A percentile compares a stretch with the other conserved stretches of the same genome.
Evolutionary conservation across 2,888 invertebrate species (phyloP).

Genomic region (Pandemis corylana): DNA sequence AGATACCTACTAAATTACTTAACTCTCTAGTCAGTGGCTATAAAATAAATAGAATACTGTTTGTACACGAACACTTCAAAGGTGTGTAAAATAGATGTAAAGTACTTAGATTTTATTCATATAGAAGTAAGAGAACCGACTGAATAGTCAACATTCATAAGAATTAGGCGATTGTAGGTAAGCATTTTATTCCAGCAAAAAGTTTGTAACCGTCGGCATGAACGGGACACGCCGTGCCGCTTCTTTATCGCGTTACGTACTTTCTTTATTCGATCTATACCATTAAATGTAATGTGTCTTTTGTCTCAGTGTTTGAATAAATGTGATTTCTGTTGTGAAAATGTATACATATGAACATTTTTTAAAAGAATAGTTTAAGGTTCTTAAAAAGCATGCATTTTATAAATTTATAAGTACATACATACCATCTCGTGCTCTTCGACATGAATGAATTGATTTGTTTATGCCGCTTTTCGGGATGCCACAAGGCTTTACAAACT

Average conservation of each 20-base stretch:
- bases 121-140: slow-evolving; percentile 79
- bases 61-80: slow-evolving; percentile 30
- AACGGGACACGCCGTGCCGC: neutral
- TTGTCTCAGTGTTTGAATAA: slow-evolving; percentile 40
- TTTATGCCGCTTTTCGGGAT: neutral
- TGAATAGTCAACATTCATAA: slow-evolving; percentile 83
- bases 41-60: slow-evolving; percentile 31
- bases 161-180: slow-evolving; percentile 62
- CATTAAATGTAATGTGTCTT: slow-evolving; percentile 37
- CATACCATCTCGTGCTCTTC: neutral
- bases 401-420: neutral
- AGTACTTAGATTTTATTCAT: slow-evolving; percentile 51
- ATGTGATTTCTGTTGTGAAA: slow-evolving; percentile 35
- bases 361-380: slow-evolving; percentile 17
- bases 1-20: slow-evolving; percentile 15
- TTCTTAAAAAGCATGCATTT: neutral
- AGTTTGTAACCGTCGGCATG: neutral
- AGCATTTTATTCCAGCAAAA: slow-evolving; percentile 57
- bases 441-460: neutral
- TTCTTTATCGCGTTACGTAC: slow-evolving; percentile 4
- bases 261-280: slow-evolving; percentile 30
- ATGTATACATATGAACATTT: slow-evolving; percentile 9
- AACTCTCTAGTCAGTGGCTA: slow-evolving; percentile 20
- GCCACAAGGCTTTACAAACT: neutral
- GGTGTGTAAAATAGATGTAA: slow-evolving; percentile 31